Evolutionary conservation across 2,797 vertebrate species (phyloP).

Genomic region (Lepus oiostolus): DNA sequence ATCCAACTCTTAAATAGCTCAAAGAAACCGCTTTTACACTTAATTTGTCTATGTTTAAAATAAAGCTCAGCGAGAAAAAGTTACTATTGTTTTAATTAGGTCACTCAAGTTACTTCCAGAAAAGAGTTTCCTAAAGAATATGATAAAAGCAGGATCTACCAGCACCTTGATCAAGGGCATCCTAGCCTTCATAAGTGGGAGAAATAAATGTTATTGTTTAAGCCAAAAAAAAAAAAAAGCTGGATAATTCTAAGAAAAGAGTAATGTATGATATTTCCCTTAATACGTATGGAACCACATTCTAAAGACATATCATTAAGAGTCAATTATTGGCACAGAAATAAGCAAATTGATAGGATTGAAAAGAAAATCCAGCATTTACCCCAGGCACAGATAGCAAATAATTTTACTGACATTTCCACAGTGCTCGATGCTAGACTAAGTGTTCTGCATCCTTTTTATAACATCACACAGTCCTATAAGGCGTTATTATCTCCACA

Average conservation of each 20-base stretch:
- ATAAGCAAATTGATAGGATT: background rate
- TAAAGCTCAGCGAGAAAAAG: background rate
- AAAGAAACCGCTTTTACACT: background rate
- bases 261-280: background rate
- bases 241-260: constrained; percentile 44
- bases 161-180: too few relatives aligned
- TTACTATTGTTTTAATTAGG: constrained; percentile 54
- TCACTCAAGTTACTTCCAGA: background rate
- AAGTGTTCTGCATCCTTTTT: background rate
- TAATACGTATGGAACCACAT: background rate
- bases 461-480: background rate
- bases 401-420: constrained; percentile 34
- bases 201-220: too few relatives aligned
- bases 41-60: background rate
- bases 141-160: background rate
- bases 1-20: background rate
- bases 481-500: background rate
- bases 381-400: background rate
- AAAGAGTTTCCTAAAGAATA: constrained; percentile 10
- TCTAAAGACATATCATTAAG: constrained; percentile 44
- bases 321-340: background rate
- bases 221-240: background rate
- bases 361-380: constrained; percentile 40
- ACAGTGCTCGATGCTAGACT: background rate
- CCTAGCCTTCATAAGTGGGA: too few relatives aligned